These are phyloP conservation scores for Taurulus bubalis DNA, from an alignment of 2,113 vertebrate genomes.

Conservation along the genomic window DNA sequence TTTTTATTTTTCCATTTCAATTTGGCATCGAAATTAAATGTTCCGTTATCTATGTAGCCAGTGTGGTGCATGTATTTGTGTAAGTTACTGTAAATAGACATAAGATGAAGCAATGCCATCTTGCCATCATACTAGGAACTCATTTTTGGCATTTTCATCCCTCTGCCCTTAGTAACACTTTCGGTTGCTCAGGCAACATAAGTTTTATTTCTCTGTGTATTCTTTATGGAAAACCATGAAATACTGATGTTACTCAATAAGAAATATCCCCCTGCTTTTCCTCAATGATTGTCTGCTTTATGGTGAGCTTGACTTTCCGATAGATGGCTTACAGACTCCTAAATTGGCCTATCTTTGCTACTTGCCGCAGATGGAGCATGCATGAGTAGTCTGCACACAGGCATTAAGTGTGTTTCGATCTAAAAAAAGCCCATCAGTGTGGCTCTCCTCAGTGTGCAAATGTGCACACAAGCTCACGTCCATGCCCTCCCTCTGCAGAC, in stretches of 20 bases:
- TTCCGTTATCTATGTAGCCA: neutral
- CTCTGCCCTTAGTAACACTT: neutral
- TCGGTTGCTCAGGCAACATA: neutral
- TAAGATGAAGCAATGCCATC: neutral
- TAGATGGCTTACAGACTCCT: conserved; percentile 36
- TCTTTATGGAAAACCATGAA: conserved; percentile 55
- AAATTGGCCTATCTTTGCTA: conserved; percentile 54
- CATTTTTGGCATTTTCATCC: neutral
- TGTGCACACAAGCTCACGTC: conserved; percentile 29
- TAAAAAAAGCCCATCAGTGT: conserved; percentile 60
- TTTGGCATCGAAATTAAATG: neutral
- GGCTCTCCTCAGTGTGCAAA: conserved; percentile 38
- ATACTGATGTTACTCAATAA: conserved; percentile 35
- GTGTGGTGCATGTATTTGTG: neutral
- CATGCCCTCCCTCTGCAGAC: neutral
- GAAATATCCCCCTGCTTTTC: conserved; percentile 39
- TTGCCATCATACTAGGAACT: neutral
- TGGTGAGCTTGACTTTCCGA: conserved; percentile 50
- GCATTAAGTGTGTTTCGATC: conserved; percentile 69
- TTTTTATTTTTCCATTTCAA: neutral
- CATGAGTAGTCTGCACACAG: conserved; percentile 60
- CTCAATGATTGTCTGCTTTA: conserved; percentile 57
- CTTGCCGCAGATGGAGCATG: conserved; percentile 51
- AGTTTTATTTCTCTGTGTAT: conserved; percentile 29
- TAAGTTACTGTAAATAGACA: neutral